Evolutionary conservation across 2,888 invertebrate genomes (phyloP).

Genomic region (Achlya flavicornis): DNA sequence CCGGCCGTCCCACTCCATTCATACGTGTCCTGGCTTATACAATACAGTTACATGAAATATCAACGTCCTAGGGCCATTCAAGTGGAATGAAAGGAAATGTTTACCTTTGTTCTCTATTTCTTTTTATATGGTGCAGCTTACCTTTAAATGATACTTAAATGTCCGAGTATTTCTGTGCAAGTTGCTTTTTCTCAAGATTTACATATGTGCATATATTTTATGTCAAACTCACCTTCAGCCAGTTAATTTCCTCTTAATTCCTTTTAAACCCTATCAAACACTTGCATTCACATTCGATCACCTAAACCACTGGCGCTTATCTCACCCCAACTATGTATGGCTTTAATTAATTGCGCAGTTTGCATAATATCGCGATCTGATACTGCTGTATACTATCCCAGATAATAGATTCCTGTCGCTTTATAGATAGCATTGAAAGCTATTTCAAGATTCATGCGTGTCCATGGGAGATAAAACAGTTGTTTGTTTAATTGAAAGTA

Average conservation of each 20-base stretch:
- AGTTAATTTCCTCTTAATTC: background rate
- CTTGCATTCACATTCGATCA: background rate
- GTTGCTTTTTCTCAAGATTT: no score
- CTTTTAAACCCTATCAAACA: background rate
- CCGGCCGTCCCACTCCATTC: conserved; percentile 11
- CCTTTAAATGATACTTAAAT: background rate
- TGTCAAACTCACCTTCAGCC: background rate
- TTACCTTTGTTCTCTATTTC: background rate
- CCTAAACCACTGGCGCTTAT: background rate
- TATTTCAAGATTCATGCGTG: conserved; percentile 13
- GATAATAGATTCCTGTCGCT: background rate
- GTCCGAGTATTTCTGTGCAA: no score
- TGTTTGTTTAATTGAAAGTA: background rate
- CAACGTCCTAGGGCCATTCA: conserved; percentile 1
- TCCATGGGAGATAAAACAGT: background rate
- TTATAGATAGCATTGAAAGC: conserved; percentile 17
- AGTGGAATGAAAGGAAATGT: background rate
- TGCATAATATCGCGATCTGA: conserved; percentile 8
- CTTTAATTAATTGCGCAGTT: conserved; percentile 6
- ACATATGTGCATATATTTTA: background rate
- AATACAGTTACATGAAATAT: conserved; percentile 4
- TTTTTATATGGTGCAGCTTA: background rate
- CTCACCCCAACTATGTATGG: conserved; percentile 4
- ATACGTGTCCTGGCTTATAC: conserved; percentile 7
- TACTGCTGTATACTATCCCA: background rate